Evolutionary conservation across 2,113 vertebrate genomes (phyloP), one percentile per base, ranked within the genome.

Genomic region (Poeciliopsis occidentalis): DNA sequence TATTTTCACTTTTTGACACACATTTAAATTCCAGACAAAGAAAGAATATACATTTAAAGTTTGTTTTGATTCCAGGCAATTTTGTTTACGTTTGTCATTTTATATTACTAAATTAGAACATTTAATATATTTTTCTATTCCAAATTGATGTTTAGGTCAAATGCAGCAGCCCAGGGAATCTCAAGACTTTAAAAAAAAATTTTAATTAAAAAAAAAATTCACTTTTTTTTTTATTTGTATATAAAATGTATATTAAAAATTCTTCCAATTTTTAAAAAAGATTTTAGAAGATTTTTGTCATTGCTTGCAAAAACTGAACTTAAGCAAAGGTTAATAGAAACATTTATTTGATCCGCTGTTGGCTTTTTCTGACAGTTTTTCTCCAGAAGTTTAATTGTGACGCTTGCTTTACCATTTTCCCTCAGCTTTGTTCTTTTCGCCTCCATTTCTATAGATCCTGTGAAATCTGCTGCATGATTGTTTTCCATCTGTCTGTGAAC

Each of bases 401-500:
- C 11, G 1, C 30, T 32, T 6, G 8, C 34, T 64, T 24, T 13
- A 15, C 26, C 4, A 22, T 37, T 57, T 12, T 10, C 31, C 68
- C 26, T 47, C 27, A 8, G 8, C 22, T 71, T 68, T 39, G 10
- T 32, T 73, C 4, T 12, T 22, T 68, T 47, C 37, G 65, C 65
- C 66, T 69, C 17, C 32, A 26, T 30, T n/a, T 1, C 12, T 5
- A 32, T 37, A 65, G 37, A 27, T n/a, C n/a, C 2, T 5, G 32
- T 74, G 24, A 29, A 13, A 5, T 67, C 30, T 61, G 39, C 32
- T 72, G 86, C 87, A 84, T 91, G 82, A 75, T 31, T 63, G 2
- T 82, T 69, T 64, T n/a, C 31, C 41, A 64, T 12, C 24, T 24
- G 24, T 73, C 27, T 44, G 61, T 80, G 15, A 81, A 67, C 62